Base-by-base conservation (phyloP, 1,140 invertebrate genomes). In the Tetragnatha versicolor region DNA sequence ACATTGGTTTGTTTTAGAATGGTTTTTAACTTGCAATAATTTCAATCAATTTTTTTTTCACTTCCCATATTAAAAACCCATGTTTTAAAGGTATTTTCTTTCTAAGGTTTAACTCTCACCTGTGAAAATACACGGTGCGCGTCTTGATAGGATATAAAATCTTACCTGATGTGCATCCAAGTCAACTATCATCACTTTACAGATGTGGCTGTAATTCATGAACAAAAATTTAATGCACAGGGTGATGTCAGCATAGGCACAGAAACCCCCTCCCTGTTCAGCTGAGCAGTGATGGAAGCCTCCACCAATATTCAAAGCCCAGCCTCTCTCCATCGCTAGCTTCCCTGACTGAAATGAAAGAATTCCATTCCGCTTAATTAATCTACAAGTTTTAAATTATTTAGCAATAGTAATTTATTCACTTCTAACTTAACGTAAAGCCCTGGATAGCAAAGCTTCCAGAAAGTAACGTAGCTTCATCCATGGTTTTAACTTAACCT, bases 221-320 rank as follows among this genome's bases (percentile, higher is more conserved):
- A 93, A 90, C 4, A 94, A 83, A 82, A 91, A 91, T 61, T 89
- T 87, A 14, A 95, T 88, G 0, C 93, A 85, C 45, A 95, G 84
- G 1, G 93, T 93, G 39, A 96, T 94, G 85, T 95, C 94, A 9
- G 94, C 94, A 86, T 95, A 96, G 1, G 92, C 89, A 87, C 94
- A 96, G 86, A 96, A 96, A 3, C 94, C 94, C 5, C 92, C 93
- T 2, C 93, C 93, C 79, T 87, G 86, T 39, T 90, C 85, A 3
- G 88, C 87, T 76, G 90, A 91, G 84, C 93, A 94, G 84, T 95
- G 94, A 85, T 94, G 92, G 84, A 94, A 94, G 3, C 94, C 94
- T 39, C 94, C 94, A 4, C 94, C 94, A n/a, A 96, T 89, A 85
- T 96, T 96, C 42, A 96, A 93, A 0, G 93, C 90, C 93, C 93